These are phyloP conservation scores for Drosophila flavopinicola DNA, from an alignment of 2,888 invertebrate genomes.

Conservation along the genomic window DNA sequence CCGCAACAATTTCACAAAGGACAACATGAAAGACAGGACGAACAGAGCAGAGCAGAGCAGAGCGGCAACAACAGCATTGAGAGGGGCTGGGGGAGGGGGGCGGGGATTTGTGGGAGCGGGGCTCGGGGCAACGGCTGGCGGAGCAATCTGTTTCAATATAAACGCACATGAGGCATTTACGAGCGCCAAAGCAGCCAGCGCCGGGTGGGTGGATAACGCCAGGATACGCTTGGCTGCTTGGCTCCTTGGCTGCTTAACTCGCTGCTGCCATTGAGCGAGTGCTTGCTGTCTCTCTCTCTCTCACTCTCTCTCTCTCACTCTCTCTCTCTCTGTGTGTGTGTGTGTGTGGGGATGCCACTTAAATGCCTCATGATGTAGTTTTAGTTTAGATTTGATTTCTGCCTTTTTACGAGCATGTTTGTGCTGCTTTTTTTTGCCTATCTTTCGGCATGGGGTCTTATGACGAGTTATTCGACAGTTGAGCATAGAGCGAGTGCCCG, in stretches of 20 bases:
- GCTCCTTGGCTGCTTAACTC: conserved; percentile 1
- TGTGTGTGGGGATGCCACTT: conserved; percentile 54
- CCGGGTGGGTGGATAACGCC: conserved; percentile 21
- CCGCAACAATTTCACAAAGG: conserved; percentile 82
- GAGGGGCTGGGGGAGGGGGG: conserved; percentile 5
- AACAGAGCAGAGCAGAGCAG: too few relatives aligned
- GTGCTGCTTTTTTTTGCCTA: not conserved
- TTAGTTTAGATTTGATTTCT: conserved; percentile 65
- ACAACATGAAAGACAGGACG: conserved; percentile 41
- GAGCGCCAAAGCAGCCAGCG: conserved; percentile 61
- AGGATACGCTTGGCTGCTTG: conserved; percentile 36
- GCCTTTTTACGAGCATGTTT: conserved; percentile 17
- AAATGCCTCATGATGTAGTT: conserved; percentile 69
- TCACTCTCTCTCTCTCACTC: too few relatives aligned
- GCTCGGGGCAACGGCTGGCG: conserved; percentile 42
- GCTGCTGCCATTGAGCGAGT: conserved; percentile 2
- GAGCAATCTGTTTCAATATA: conserved; percentile 84
- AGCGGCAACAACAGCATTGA: too few relatives aligned
- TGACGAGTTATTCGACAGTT: conserved; percentile 11
- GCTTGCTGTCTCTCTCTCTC: too few relatives aligned
- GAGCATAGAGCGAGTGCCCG: conserved; percentile 3
- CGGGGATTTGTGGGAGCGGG: not conserved
- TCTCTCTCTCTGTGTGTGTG: conserved; percentile 12
- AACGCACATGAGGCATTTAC: conserved; percentile 79
- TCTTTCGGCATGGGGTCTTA: not conserved